Evolutionary conservation across 1,140 invertebrate species (phyloP).

Genomic region (Heliconius himera): DNA sequence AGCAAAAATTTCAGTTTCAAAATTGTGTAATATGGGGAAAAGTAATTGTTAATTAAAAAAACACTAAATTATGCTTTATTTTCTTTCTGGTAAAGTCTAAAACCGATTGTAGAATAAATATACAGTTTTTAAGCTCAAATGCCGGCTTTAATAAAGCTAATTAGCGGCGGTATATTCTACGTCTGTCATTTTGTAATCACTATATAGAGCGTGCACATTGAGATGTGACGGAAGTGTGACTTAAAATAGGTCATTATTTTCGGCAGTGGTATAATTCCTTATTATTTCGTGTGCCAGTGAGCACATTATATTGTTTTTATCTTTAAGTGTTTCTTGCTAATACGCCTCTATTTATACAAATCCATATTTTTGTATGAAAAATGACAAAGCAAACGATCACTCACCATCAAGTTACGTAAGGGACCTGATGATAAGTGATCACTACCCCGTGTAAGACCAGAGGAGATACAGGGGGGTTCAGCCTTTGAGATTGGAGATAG

Average conservation of each 20-base stretch:
- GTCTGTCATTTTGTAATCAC: slow-evolving; percentile 5
- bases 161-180: slow-evolving; percentile 16
- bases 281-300: no score
- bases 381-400: no score
- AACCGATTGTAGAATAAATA: not conserved
- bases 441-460: no score
- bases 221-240: slow-evolving; percentile 2
- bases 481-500: no score
- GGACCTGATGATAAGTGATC: no score
- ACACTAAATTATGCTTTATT: not conserved
- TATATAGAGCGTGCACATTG: not conserved
- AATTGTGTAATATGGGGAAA: slow-evolving; percentile 15
- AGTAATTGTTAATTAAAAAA: not conserved
- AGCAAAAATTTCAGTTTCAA: slow-evolving; percentile 15
- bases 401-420: no score
- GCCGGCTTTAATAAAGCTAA: slow-evolving; percentile 23
- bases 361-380: no score
- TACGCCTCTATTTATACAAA: no score
- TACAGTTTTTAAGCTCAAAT: slow-evolving; percentile 8
- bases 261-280: not conserved
- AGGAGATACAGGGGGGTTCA: no score
- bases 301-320: no score
- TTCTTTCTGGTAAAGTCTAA: not conserved
- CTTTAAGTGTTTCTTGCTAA: no score
- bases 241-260: slow-evolving; percentile 6